Evolutionary conservation across 2,797 vertebrate genomes (phyloP), one percentile per base, ranked within the genome.

Genomic region (Austrolebias charrua): DNA sequence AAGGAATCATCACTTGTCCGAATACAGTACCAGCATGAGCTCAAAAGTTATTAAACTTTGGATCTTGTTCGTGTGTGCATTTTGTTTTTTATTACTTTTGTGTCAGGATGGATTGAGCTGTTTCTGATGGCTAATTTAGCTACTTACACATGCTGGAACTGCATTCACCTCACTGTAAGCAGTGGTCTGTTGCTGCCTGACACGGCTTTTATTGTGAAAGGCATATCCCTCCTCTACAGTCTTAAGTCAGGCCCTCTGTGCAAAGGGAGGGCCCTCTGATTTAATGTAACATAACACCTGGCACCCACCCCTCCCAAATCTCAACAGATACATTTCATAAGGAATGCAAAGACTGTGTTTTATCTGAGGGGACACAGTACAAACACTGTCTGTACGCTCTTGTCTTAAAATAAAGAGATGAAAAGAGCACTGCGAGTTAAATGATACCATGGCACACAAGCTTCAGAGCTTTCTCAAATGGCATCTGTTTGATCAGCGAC

Each of bases 341-440:
- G 90, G 90, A 92, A 91, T 91, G 90, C 86, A 57, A 88, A 85
- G 88, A 90, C 88, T 83, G 88, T 88, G 88, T 87, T 90, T 90
- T 88, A 91, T 91, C 86, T 83, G 73, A 73, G 82, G 81, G 81
- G 81, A 87, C 88, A 87, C 81, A 88, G 85, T 77, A 79, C 86
- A 82, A 88, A 88, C 86, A 87, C 86, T 84, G 89, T 87, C 81
- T 87, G 71, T 81, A 69, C 73, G 80, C 75, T 83, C 78, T 79
- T 76, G 88, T 89, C 86, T 82, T 87, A 86, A 90, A 91, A 90
- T 90, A 90, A 89, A 88, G 82, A 84, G 79, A 89, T 88, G 81
- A 86, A 85, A 87, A 86, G 81, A 77, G 75, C 67, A 10, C 65
- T 45, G 75, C 53, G 64, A 45, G 84, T 73, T 56, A 85, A 85